A percentile compares a stretch with the other conserved stretches of the same genome.
phyloP scores from a whole-genome alignment of 2,113 vertebrate genomes.

The Pleuronectes platessa region DNA sequence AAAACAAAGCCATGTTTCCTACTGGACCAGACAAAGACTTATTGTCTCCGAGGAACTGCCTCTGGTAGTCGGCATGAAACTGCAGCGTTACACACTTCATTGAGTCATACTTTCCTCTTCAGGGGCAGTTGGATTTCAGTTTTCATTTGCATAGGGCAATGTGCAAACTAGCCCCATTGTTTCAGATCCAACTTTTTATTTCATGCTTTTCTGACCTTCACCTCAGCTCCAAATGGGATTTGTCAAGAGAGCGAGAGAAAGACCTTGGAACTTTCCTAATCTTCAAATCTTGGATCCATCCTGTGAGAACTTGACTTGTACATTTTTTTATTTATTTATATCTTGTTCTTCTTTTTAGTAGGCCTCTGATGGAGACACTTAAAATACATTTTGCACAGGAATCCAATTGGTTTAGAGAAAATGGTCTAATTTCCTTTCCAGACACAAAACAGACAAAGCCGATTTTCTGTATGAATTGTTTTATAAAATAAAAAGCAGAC shows the following conservation, averaged over 20 bases:
- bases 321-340: conserved; percentile 6
- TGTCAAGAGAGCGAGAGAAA: conserved; percentile 9
- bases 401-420: not conserved
- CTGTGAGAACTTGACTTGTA: conserved; percentile 26
- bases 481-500: too few relatives aligned
- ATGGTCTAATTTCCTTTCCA: conserved; percentile 2
- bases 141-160: conserved; percentile 14
- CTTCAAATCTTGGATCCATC: conserved; percentile 18
- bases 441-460: not conserved
- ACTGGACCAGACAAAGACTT: conserved; percentile 54
- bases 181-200: conserved; percentile 32
- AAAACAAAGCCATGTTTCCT: conserved; percentile 53
- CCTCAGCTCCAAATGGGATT: conserved; percentile 1
- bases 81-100: conserved; percentile 5
- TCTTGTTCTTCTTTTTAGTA: not conserved
- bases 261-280: conserved; percentile 12
- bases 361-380: not conserved
- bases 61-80: conserved; percentile 22
- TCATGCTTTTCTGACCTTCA: conserved; percentile 17
- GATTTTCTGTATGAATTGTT: too few relatives aligned
- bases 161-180: conserved; percentile 42
- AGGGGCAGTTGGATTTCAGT: conserved; percentile 21
- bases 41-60: conserved; percentile 51
- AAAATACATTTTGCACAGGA: not conserved
- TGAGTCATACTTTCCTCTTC: conserved; percentile 22